Evolutionary conservation across 2,113 vertebrate genomes (phyloP).

Genomic region (Mus pahari): DNA sequence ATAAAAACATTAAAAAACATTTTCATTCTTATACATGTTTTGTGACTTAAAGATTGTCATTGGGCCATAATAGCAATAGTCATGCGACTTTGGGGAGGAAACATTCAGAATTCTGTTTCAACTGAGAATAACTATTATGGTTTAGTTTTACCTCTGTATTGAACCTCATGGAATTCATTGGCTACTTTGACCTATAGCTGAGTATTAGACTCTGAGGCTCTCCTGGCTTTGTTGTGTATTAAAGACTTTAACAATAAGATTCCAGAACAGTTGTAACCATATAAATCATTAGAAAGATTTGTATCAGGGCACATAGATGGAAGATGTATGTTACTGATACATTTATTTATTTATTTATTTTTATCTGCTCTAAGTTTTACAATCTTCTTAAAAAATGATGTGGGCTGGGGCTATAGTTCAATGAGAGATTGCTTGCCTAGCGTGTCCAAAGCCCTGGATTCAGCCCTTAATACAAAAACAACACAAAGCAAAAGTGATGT

Average conservation of each 20-base stretch:
- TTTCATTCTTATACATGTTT: background rate
- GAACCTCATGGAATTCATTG: slow-evolving; percentile 37
- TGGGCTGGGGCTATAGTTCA: background rate
- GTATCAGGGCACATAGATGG: background rate
- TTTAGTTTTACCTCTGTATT: background rate
- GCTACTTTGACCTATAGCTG: slow-evolving; percentile 5
- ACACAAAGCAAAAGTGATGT: background rate
- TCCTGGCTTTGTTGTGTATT: background rate
- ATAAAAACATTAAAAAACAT: background rate
- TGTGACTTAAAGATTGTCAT: slow-evolving; percentile 47
- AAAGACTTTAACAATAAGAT: slow-evolving; percentile 44
- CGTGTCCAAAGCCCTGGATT: background rate
- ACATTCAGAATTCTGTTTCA: slow-evolving; percentile 27
- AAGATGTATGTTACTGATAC: background rate
- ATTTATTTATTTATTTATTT: slow-evolving; percentile 10
- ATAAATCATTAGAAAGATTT: background rate
- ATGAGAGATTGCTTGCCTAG: background rate
- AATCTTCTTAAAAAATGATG: background rate
- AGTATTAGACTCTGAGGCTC: slow-evolving; percentile 7
- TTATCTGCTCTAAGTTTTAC: slow-evolving; percentile 37
- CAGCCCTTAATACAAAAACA: background rate
- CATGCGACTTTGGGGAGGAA: background rate
- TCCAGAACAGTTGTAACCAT: slow-evolving; percentile 6
- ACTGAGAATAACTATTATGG: background rate
- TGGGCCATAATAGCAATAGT: background rate